phyloP scores from a whole-genome alignment of 1,140 invertebrate species.

The Conopomorpha cramerella region DNA sequence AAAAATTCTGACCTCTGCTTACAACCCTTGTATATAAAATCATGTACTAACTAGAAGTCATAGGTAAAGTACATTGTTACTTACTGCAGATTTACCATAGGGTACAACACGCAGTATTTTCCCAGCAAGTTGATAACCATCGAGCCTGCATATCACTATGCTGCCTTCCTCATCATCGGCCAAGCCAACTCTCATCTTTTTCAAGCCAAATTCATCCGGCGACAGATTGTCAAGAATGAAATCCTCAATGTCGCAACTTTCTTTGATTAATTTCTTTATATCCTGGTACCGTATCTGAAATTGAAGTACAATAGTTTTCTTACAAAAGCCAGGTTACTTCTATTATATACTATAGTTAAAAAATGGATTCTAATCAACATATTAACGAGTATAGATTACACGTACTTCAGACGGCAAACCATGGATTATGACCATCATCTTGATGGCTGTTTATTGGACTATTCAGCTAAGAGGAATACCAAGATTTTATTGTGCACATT shows the following conservation, averaged over 20 bases:
- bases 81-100: constrained; percentile 27
- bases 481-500: no score
- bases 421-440: constrained; percentile 37
- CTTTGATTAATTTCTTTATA: constrained; percentile 28
- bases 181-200: constrained; percentile 34
- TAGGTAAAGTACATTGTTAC: no score
- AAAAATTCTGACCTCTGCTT: no score
- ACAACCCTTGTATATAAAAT: no score
- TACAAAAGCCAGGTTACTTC: neutral
- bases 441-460: no score
- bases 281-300: constrained; percentile 37
- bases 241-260: constrained; percentile 31
- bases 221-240: constrained; percentile 36
- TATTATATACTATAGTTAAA: constrained; percentile 1
- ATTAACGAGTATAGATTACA: constrained; percentile 2
- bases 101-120: constrained; percentile 21
- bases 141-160: constrained; percentile 27
- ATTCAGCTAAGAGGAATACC: no score
- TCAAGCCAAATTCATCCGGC: constrained; percentile 18
- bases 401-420: constrained; percentile 25
- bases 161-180: constrained; percentile 25
- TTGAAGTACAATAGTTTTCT: constrained; percentile 4
- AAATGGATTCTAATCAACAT: neutral
- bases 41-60: no score
- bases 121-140: constrained; percentile 24